These are phyloP conservation scores for Himalopsyche japonica DNA, from an alignment of 2,888 invertebrate genomes.

Conservation along the genomic window DNA sequence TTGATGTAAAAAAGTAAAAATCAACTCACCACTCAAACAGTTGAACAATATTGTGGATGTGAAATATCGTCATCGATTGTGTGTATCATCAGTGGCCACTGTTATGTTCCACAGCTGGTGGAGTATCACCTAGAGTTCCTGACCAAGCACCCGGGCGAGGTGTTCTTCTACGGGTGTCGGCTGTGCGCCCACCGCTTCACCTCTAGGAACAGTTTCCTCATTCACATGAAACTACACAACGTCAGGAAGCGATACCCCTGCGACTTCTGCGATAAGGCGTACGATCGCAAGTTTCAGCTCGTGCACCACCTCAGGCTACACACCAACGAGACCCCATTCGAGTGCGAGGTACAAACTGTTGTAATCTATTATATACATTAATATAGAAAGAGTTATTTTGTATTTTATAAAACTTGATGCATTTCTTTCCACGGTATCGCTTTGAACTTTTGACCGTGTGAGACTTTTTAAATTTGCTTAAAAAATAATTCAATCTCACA, in stretches of 20 bases:
- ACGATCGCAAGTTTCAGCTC: slow-evolving; percentile 39
- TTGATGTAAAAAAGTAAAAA: too few species aligned
- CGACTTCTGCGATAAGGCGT: slow-evolving; percentile 37
- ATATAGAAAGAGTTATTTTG: too few species aligned
- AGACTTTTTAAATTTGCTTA: too few species aligned
- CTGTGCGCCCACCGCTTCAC: slow-evolving; percentile 39
- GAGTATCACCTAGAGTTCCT: slow-evolving; percentile 40
- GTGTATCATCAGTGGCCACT: background rate
- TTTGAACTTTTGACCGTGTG: too few species aligned
- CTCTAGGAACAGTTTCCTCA: slow-evolving; percentile 37
- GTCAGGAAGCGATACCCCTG: slow-evolving; percentile 40
- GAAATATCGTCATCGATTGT: background rate
- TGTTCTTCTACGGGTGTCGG: slow-evolving; percentile 40
- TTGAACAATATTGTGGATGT: background rate
- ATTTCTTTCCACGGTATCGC: too few species aligned
- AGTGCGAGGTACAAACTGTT: slow-evolving; percentile 25
- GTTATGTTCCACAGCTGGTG: slow-evolving; percentile 31
- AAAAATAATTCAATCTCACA: too few species aligned
- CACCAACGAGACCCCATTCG: slow-evolving; percentile 38
- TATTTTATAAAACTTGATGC: too few species aligned
- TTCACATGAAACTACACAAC: slow-evolving; percentile 40
- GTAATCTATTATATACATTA: too few species aligned
- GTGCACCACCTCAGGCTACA: slow-evolving; percentile 37
- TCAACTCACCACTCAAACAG: too few species aligned
- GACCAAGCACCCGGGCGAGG: slow-evolving; percentile 40